Conservation (phyloP, 2,888 invertebrate species). For the Ypsolopha scabrella region DNA sequence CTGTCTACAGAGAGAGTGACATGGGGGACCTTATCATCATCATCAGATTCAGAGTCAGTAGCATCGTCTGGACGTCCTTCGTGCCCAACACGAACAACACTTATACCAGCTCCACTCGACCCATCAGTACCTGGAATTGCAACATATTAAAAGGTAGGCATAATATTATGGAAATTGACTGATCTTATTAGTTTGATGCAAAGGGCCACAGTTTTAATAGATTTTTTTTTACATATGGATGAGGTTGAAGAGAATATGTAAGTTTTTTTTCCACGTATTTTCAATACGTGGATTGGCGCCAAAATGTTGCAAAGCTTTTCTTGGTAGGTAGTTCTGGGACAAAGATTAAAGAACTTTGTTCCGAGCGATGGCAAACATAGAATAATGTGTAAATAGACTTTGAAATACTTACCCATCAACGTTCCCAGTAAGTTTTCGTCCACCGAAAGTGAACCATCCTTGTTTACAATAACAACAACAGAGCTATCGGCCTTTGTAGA, state of each 20-base stretch:
- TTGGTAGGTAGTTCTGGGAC: background rate
- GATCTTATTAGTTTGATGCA: constrained; percentile 3
- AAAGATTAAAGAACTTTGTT: background rate
- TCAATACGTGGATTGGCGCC: background rate
- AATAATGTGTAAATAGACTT: background rate
- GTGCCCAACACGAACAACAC: constrained; percentile 71
- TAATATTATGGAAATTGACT: background rate
- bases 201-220: constrained; percentile 14
- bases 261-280: too few relatives aligned
- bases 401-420: constrained; percentile 76
- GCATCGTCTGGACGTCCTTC: constrained; percentile 66
- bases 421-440: constrained; percentile 85
- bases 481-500: constrained; percentile 74
- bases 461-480: constrained; percentile 86
- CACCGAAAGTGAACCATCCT: constrained; percentile 86
- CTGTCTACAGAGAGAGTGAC: constrained; percentile 76
- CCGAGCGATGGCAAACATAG: background rate
- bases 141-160: constrained; percentile 9
- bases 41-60: constrained; percentile 67
- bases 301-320: background rate
- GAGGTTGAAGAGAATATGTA: too few relatives aligned
- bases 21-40: constrained; percentile 73
- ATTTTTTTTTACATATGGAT: too few relatives aligned
- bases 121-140: constrained; percentile 47
- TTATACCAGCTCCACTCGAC: constrained; percentile 71